Evolutionary conservation across 2,888 invertebrate species (phyloP), one percentile per base, ranked within the genome.

Genomic region (Linnaemya vulpina): DNA sequence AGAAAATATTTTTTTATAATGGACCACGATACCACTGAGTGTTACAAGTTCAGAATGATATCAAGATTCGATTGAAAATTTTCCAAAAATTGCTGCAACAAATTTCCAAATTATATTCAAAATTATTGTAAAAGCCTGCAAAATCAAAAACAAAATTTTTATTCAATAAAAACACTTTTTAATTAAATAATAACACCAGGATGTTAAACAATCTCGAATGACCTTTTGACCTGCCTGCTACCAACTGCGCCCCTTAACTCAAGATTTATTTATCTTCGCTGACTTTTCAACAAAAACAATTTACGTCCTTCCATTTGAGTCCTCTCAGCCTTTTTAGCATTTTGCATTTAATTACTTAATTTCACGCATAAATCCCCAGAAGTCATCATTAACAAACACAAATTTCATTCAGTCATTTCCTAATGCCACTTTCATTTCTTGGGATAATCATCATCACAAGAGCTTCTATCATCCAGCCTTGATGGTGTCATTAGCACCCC

Each of bases 271-370:
- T 80, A 76, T 75, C 49, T 58, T 22, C 11, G 20, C 65, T 58
- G 49, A 79, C 51, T 51, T 83, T 75, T 63, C 13, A 63, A 46
- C 30, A 60, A 1, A 38, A 76, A 30, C 30, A 65, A 46, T 55
- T 68, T 62, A 63, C 73, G 62, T 70, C 20, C 43, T 43, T 71
- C 55, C 8, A 49, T 43, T 53, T 43, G 17, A 60, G 15, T 22
- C 35, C 55, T 58, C 55, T 46, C 67, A 20, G 35, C 40, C 35
- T 70, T 22, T 70, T 15, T 70, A n/a, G n/a, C 38, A 25, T 49
- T 74, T 73, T 62, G 58, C 86, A 87, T 88, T 89, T 90, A 90
- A 91, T 91, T 90, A 89, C 90, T 90, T 89, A 88, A 91, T 91
- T 91, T 90, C 90, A 91, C 90, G 91, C 90, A 90, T 89, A 79